Base-by-base conservation (phyloP, 2,888 invertebrate genomes). In the Athripsodes cinereus region DNA sequence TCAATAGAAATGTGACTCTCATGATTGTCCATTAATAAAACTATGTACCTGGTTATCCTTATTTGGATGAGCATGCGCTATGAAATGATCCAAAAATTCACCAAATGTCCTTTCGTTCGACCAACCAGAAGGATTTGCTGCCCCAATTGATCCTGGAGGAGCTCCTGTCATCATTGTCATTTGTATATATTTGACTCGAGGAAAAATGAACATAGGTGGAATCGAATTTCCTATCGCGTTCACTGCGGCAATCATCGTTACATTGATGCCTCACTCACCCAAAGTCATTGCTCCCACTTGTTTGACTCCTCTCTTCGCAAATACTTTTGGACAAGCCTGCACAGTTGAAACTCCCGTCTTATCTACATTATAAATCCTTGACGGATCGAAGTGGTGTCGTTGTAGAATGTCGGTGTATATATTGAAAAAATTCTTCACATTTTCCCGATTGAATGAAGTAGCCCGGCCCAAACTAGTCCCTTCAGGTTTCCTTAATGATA, bases 231-330 rank as follows among this genome's bases (percentile, higher is more conserved):
- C n/a, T n/a, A n/a, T n/a, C n/a, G n/a, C n/a, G n/a, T n/a, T n/a
- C n/a, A 31, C 31, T 31, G 31, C 31, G 11, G 31, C 31, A 8
- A 31, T 31, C 31, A 31, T 31, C 31, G 31, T 31, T 11, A 31
- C 31, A 31, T 31, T 31, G 11, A 31, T 11, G 11, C 31, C 31
- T 31, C 31, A 11, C 8, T 31, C 31, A n/a, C 31, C 31, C 6
- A 11, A 31, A 31, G 31, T 31, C 31, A 31, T 31, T 8, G 46
- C 46, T 46, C 46, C 46, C 6, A 46, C 6, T 46, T 16, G 46
- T 46, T 46, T 46, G 6, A 46, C 46, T 46, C 46, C 46, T 46
- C n/a, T 46, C 46, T 11, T 46, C 18, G 46, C 18, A 46, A 46
- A 46, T 18, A 46, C 46, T 16, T 46, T 46, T 46, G 46, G 46